Conservation (phyloP, 2,888 invertebrate genomes). For the Tortricodes alternella region DNA sequence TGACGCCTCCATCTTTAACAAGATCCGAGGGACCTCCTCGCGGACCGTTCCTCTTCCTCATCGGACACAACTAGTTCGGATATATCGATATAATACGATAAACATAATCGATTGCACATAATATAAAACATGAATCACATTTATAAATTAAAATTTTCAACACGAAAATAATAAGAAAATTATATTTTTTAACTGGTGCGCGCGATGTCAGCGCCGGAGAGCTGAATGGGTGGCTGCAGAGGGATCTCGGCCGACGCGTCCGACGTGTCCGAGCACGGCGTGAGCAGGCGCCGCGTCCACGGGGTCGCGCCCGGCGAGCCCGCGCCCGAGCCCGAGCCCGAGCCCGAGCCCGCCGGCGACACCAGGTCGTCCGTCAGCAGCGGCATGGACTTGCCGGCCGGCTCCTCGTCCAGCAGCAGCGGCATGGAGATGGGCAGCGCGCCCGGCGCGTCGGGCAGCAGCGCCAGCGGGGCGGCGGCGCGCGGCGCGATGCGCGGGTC, state of each 20-base stretch:
- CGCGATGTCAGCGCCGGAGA: slow-evolving; percentile 60
- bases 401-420: slow-evolving; percentile 78
- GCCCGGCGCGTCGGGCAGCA: slow-evolving; percentile 53
- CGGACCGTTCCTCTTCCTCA: too few relatives aligned
- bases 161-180: slow-evolving; percentile 15
- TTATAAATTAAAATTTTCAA: slow-evolving; percentile 33
- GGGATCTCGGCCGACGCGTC: slow-evolving; percentile 70
- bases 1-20: slow-evolving; percentile 9
- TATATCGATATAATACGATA: slow-evolving; percentile 32
- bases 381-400: slow-evolving; percentile 67
- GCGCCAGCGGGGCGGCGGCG: slow-evolving; percentile 66
- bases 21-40: slow-evolving; percentile 2
- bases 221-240: slow-evolving; percentile 65
- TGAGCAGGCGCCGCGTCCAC: slow-evolving; percentile 63
- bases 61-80: not conserved
- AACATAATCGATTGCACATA: slow-evolving; percentile 62
- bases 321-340: too few relatives aligned
- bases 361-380: slow-evolving; percentile 67
- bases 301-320: slow-evolving; percentile 54
- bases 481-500: slow-evolving; percentile 87
- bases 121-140: slow-evolving; percentile 38
- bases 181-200: slow-evolving; percentile 52
- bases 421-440: slow-evolving; percentile 83
- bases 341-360: slow-evolving; percentile 55
- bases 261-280: slow-evolving; percentile 66